Conservation (phyloP, 1,140 invertebrate genomes). For the Tetranychus urticae region DNA sequence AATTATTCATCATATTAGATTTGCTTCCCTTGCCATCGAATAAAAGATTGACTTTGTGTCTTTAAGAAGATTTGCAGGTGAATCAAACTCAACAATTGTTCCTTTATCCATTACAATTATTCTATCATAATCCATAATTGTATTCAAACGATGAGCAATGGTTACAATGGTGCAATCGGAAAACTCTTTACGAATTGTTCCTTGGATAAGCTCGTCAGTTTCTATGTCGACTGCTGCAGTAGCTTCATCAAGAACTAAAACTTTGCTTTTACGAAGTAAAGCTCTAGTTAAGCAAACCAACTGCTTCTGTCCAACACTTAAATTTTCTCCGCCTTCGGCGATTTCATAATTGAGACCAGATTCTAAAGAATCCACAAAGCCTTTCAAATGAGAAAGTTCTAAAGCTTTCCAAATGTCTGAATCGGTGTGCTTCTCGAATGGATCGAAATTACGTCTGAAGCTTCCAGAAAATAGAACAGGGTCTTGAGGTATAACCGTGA, state of each 20-base stretch:
- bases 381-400: slow-evolving; percentile 12
- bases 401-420: slow-evolving; percentile 19
- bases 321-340: slow-evolving; percentile 10
- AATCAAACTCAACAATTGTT: slow-evolving; percentile 24
- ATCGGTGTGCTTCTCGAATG: slow-evolving; percentile 17
- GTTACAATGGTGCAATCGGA: slow-evolving; percentile 23
- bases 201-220: slow-evolving; percentile 16
- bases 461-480: slow-evolving; percentile 43
- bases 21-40: not conserved
- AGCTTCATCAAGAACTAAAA: slow-evolving; percentile 2
- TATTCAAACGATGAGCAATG: slow-evolving; percentile 24
- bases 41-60: not conserved
- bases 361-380: slow-evolving; percentile 6
- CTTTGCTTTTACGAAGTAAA: slow-evolving; percentile 32
- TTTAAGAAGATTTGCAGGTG: slow-evolving; percentile 17
- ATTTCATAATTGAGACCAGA: slow-evolving; percentile 8
- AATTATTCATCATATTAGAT: not conserved
- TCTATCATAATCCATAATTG: slow-evolving; percentile 20
- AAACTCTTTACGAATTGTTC: slow-evolving; percentile 18
- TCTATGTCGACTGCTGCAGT: slow-evolving; percentile 44
- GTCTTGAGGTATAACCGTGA: slow-evolving; percentile 26
- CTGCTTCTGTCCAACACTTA: slow-evolving; percentile 35
- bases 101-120: slow-evolving; percentile 19
- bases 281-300: slow-evolving; percentile 63
- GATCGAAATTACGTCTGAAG: slow-evolving; percentile 32